Base-by-base conservation (phyloP, 2,797 vertebrate genomes). In the Fringilla coelebs region DNA sequence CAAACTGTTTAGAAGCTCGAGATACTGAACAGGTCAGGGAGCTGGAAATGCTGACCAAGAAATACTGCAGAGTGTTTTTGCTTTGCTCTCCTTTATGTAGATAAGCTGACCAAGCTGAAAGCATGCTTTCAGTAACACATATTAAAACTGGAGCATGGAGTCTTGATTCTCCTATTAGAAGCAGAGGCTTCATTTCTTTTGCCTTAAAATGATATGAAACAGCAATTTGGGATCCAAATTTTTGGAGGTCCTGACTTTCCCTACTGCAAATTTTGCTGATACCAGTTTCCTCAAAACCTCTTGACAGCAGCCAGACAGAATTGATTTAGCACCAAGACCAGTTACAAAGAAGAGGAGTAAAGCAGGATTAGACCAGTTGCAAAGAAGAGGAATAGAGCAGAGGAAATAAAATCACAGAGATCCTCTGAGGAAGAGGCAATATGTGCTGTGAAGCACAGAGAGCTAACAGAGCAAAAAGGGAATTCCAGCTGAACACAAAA, bases 321-420 rank as follows among this genome's bases (percentile, higher is more conserved):
- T 36, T 68, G 62, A 88, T 91, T 88, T 90, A 67, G 66, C 43
- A 62, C n/a, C 32, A 68, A 77, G 49, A 57, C 19, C 31, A 68
- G 57, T 46, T 93, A 29, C 55, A 85, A 61, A 73, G 60, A 85
- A 57, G 45, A 88, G 58, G 67, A 24, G 49, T 32, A 88, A 94
- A 93, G 88, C 51, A 82, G 67, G 41, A 84, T 93, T 88, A 95
- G 49, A 57, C 19, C 31, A 65, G 57, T 46, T 93, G 28, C 58
- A 85, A 61, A 74, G 60, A 85, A 57, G 45, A 88, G 48, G 67
- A 24, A 46, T 36, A 88, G 94, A 93, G 88, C 48, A 82, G 67
- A 88, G 31, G 43, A 93, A 96, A 96, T 83, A 19, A 75, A 95
- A 94, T 79, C 75, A 79, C 25, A 36, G 63, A 54, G 49, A 81